Base-by-base conservation (phyloP, 1,140 invertebrate species). In the Paraescarpia echinospica region DNA sequence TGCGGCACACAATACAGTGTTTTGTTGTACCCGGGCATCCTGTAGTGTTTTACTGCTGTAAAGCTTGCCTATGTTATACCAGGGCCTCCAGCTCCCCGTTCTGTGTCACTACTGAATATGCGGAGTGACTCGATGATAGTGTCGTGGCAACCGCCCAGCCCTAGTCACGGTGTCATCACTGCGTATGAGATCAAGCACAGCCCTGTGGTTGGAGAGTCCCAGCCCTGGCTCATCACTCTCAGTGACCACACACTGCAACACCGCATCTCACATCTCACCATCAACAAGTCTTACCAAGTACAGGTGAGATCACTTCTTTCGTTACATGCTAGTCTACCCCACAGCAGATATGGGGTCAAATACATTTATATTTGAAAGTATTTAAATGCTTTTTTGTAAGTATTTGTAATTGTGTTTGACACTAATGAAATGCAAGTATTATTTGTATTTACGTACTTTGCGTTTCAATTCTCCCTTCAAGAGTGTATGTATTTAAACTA, bases 91-190 rank as follows among this genome's bases (percentile, higher is more conserved):
- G 59, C 59, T 77, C 59, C 59, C 18, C 59, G 22, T 31, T 2
- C 2, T 77, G 59, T 77, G 14, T 2, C 14, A 31, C 59, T 77
- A 77, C 59, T 22, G 18, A 18, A 31, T 2, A 90, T 35, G 2
- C n/a, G 35, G 8, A 34, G 34, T 90, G 89, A 90, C n/a, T 34
- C 34, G 33, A 35, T 35, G 35, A 12, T 90, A 12, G 34, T 90
- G 14, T 22, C n/a, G 22, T 93, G 93, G 93, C 33, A 90, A 22
- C 34, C 41, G 35, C 93, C 93, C 4, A 41, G 89, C 33, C 93
- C 93, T 4, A 89, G 92, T 48, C 92, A 93, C 35, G 93, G 93
- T 41, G 33, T 92, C 34, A 88, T 93, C 27, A 91, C 51, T 18
- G 77, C 35, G n/a, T 93, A 93, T 91, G 48, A 90, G 14, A 48